These are phyloP conservation scores for Tenthredo scrophulariae DNA, from an alignment of 2,888 invertebrate species.

Conservation along the genomic window DNA sequence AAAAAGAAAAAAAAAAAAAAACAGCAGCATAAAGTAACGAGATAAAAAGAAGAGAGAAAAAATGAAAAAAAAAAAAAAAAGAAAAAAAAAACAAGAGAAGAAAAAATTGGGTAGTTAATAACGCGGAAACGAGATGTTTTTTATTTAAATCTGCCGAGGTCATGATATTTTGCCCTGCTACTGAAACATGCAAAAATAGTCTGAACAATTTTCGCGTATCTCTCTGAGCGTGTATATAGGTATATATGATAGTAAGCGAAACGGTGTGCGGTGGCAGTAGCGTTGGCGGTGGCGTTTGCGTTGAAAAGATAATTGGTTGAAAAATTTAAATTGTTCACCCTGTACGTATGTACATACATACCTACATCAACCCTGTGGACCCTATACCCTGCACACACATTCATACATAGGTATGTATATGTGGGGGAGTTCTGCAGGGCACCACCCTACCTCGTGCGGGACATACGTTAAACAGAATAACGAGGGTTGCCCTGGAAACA, in stretches of 20 bases:
- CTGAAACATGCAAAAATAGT: slow-evolving; percentile 30
- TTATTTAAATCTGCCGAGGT: slow-evolving; percentile 33
- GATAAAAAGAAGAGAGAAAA: not conserved
- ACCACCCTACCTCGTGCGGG: slow-evolving; percentile 5
- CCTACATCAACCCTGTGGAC: not conserved
- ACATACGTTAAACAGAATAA: slow-evolving; percentile 36
- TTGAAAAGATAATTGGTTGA: slow-evolving; percentile 29
- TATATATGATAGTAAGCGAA: too few species aligned
- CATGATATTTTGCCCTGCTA: slow-evolving; percentile 12
- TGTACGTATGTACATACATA: not conserved
- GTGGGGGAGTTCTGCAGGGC: not conserved
- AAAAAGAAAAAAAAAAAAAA: not conserved
- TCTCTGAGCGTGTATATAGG: not conserved
- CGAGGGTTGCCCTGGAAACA: slow-evolving; percentile 46
- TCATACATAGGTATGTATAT: not conserved
- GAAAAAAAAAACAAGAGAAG: too few species aligned
- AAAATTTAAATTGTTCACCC: slow-evolving; percentile 26
- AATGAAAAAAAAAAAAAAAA: not conserved
- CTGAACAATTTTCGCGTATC: slow-evolving; percentile 21
- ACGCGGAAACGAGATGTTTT: slow-evolving; percentile 26
- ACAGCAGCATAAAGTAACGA: not conserved
- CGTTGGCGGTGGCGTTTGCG: slow-evolving; percentile 8
- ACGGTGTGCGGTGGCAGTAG: not conserved
- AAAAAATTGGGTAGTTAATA: slow-evolving; percentile 25
- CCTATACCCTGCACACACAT: not conserved